Base-by-base conservation (phyloP, 2,797 vertebrate species). In the Poecile montanus region DNA sequence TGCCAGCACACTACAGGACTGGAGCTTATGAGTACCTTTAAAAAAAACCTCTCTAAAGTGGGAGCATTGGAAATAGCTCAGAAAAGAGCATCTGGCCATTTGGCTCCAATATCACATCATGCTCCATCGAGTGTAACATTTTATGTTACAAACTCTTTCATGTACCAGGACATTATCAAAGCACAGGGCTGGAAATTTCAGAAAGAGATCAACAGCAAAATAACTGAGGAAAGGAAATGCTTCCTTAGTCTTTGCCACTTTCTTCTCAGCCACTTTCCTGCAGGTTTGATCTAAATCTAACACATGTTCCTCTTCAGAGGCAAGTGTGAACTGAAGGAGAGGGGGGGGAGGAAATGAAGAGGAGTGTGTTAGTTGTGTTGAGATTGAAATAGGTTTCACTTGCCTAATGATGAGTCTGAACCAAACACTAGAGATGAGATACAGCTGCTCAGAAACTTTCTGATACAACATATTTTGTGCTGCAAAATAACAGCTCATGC, bases 1-100 rank as follows among this genome's bases (percentile, higher is more conserved):
- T 94, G 92, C 89, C 85, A 76, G 66, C 11, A 6, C 83, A 62
- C 68, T 65, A 18, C 70, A 80, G 85, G 70, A n/a, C 66, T 45
- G 38, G 83, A 89, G 89, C 81, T 89, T 88, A 81, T 89, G 93
- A 95, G 88, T 72, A 72, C 80, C 8, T 9, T 92, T 91, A 78
- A 85, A 94, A 84, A 45, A 53, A 57, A 40, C 6, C 57, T 84
- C 71, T 76, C 53, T 74, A 22, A 94, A 95, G 78, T 60, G 66
- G 85, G 75, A 94, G 72, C 83, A 47, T n/a, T 95, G 93, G 94
- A 96, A 97, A 91, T 67, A 93, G 81, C 89, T 95, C 81, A 92
- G 91, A 57, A 87, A 95, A 77, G 92, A 95, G 94, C 95, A 96
- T 96, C 95, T 96, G 95, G 89, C 79, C 83, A 45, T 90, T 96